These are phyloP conservation scores for Urocitellus parryii DNA, from an alignment of 2,113 vertebrate species.

Conservation along the genomic window DNA sequence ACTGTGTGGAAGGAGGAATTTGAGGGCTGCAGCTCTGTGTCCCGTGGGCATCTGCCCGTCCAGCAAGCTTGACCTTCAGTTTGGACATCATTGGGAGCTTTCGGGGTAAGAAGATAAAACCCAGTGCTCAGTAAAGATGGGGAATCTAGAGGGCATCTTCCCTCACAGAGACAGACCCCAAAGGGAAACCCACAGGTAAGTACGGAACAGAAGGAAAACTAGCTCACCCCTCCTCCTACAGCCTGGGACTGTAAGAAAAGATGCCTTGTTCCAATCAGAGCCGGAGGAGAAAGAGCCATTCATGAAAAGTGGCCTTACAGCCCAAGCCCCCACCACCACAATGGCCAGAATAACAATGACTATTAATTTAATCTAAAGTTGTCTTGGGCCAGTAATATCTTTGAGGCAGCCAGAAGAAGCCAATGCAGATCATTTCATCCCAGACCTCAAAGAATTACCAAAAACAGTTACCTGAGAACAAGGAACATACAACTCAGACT, in stretches of 20 bases:
- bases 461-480: conserved; percentile 21
- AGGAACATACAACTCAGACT: background rate
- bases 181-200: background rate
- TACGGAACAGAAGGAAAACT: background rate
- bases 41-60: background rate
- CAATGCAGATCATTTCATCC: background rate
- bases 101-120: background rate
- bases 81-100: background rate
- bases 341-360: background rate
- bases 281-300: background rate
- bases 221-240: background rate
- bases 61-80: background rate
- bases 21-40: background rate
- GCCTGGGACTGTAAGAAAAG: background rate
- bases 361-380: background rate
- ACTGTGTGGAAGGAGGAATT: background rate
- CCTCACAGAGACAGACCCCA: background rate
- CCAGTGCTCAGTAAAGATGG: background rate
- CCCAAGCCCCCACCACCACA: background rate
- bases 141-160: background rate
- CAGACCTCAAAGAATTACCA: conserved; percentile 6
- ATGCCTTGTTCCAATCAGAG: background rate
- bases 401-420: background rate
- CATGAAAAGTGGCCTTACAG: background rate
- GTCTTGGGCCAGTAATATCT: background rate